These are phyloP conservation scores for Pelagia noctiluca DNA, from an alignment of 30 jellyfish, hydroid and myxozoan genomes.

Conservation along the genomic window DNA sequence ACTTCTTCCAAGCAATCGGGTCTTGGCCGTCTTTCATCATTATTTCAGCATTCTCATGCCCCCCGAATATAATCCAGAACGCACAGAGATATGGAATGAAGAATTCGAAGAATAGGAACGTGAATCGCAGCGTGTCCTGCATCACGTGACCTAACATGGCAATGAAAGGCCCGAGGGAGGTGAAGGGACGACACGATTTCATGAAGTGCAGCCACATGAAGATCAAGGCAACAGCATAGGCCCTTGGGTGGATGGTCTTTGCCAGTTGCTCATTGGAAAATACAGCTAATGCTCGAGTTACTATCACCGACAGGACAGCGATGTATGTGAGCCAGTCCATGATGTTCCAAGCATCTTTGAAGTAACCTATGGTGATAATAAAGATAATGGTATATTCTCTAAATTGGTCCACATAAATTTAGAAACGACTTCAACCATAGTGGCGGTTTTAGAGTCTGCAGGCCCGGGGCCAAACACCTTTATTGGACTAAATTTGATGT, in stretches of 20 bases:
- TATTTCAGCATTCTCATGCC: slow-evolving; percentile 64
- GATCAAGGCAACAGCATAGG: slow-evolving; percentile 84
- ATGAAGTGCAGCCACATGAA: slow-evolving; percentile 90
- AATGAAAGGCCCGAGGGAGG: slow-evolving; percentile 95
- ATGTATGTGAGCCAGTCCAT: slow-evolving; percentile 89
- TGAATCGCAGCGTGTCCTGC: slow-evolving; percentile 89
- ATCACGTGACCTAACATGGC: slow-evolving; percentile 96
- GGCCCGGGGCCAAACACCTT: no score
- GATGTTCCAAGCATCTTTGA: slow-evolving; percentile 92
- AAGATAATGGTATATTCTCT: no score
- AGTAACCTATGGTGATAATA: no score
- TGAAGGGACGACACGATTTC: slow-evolving; percentile 96
- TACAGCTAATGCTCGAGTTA: slow-evolving; percentile 75
- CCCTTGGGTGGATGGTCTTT: slow-evolving; percentile 73
- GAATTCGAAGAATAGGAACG: slow-evolving; percentile 90
- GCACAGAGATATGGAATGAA: slow-evolving; percentile 91
- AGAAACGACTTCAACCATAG: no score
- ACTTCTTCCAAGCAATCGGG: slow-evolving; percentile 83
- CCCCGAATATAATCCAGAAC: slow-evolving; percentile 95
- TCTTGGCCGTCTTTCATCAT: slow-evolving; percentile 73
- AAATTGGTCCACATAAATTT: no score
- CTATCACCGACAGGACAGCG: slow-evolving; percentile 72
- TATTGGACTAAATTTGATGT: no score
- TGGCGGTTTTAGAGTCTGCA: no score
- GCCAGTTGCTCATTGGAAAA: slow-evolving; percentile 53